These are phyloP conservation scores for Nymphalis c-album DNA, from an alignment of 2,888 invertebrate genomes.

Conservation along the genomic window DNA sequence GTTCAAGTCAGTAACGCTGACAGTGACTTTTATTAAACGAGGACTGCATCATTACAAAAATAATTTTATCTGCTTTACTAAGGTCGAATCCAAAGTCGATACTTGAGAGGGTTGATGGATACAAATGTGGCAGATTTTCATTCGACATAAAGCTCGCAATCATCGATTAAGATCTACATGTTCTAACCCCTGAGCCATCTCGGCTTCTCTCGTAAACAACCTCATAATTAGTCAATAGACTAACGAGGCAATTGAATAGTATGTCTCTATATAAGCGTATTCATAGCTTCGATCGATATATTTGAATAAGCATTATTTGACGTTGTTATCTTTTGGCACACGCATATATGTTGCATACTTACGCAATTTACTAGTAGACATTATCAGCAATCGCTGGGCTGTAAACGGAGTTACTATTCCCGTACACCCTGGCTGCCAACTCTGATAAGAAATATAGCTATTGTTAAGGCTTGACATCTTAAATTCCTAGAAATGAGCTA, in stretches of 20 bases:
- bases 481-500: too few species aligned
- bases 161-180: not conserved
- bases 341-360: not conserved
- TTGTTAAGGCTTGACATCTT: too few species aligned
- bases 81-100: too few species aligned
- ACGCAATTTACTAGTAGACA: not conserved
- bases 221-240: too few species aligned
- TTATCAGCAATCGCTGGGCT: not conserved
- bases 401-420: constrained; percentile 2
- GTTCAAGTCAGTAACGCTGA: too few species aligned
- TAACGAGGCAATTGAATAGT: too few species aligned
- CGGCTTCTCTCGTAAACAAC: not conserved
- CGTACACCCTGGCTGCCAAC: constrained; percentile 3
- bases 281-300: not conserved
- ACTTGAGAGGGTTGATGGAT: too few species aligned
- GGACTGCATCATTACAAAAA: too few species aligned
- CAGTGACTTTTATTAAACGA: too few species aligned
- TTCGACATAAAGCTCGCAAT: not conserved
- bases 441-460: constrained; percentile 5
- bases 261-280: not conserved
- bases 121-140: too few species aligned
- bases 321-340: constrained; percentile 1
- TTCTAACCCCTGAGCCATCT: not conserved
- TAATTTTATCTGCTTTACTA: too few species aligned
- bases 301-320: constrained; percentile 1